These are phyloP conservation scores for Tinea semifulvella DNA, from an alignment of 2,888 invertebrate genomes.

Conservation along the genomic window DNA sequence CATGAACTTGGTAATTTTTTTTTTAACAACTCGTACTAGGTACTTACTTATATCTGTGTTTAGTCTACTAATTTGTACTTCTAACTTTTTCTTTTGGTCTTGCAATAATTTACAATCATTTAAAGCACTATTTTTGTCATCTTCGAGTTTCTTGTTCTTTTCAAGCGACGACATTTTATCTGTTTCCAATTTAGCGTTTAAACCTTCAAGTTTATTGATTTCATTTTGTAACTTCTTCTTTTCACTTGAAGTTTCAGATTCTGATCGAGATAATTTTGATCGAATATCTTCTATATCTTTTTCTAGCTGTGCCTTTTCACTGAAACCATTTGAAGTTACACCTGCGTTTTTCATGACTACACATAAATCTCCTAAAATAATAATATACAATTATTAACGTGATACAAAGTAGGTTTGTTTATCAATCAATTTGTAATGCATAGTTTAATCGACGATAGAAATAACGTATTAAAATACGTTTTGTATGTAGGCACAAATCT, in stretches of 20 bases:
- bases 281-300: slow-evolving; percentile 64
- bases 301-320: slow-evolving; percentile 49
- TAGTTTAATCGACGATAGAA: too few relatives aligned
- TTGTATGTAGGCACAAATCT: too few relatives aligned
- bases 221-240: slow-evolving; percentile 58
- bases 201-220: slow-evolving; percentile 59
- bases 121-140: slow-evolving; percentile 42
- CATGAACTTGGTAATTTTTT: background rate
- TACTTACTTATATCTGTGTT: slow-evolving; percentile 68
- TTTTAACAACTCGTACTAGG: background rate
- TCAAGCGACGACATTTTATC: slow-evolving; percentile 47
- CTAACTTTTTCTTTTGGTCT: slow-evolving; percentile 71
- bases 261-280: slow-evolving; percentile 54
- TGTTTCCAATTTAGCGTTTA: slow-evolving; percentile 50
- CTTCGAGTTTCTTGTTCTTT: slow-evolving; percentile 43
- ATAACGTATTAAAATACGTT: too few relatives aligned
- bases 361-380: slow-evolving; percentile 63
- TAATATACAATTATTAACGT: too few relatives aligned
- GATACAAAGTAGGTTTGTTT: too few relatives aligned
- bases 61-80: slow-evolving; percentile 66
- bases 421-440: too few relatives aligned
- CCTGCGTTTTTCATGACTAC: slow-evolving; percentile 70
- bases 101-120: slow-evolving; percentile 64
- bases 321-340: slow-evolving; percentile 56
- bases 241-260: slow-evolving; percentile 61